Evolutionary conservation across 2,797 vertebrate genomes (phyloP).

Genomic region (Rhinophrynus dorsalis): DNA sequence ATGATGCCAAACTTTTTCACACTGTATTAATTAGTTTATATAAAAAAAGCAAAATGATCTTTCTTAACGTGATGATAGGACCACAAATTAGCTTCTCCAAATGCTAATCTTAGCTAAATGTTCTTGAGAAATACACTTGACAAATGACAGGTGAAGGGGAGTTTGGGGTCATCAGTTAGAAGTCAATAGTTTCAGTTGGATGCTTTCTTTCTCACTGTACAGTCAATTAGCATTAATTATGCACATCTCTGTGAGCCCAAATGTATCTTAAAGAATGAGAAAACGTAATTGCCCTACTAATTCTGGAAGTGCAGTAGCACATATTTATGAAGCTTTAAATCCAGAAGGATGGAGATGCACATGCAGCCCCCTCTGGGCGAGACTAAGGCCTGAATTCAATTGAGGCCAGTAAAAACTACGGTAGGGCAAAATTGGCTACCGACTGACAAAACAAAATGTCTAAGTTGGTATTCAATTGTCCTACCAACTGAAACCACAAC

Average conservation of each 20-base stretch:
- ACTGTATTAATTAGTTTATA: too few relatives aligned
- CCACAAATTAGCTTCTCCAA: not conserved
- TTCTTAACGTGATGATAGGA: too few relatives aligned
- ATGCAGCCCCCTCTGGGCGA: too few relatives aligned
- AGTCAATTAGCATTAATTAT: constrained; percentile 49
- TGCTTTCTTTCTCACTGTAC: constrained; percentile 12
- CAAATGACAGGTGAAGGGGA: constrained; percentile 1
- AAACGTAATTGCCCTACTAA: constrained; percentile 11
- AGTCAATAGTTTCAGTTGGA: constrained; percentile 11
- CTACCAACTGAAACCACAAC: too few relatives aligned
- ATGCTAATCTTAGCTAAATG: not conserved
- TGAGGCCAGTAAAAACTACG: too few relatives aligned
- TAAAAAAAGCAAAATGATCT: too few relatives aligned
- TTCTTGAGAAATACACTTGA: not conserved
- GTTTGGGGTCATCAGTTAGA: constrained; percentile 4
- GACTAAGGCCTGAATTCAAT: too few relatives aligned
- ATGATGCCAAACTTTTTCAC: too few relatives aligned
- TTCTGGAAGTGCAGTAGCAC: not conserved
- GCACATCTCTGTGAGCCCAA: constrained; percentile 29
- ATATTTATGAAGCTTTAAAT: constrained; percentile 11
- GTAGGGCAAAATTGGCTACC: too few relatives aligned
- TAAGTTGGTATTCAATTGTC: too few relatives aligned
- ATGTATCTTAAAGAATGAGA: constrained; percentile 34
- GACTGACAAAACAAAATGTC: too few relatives aligned
- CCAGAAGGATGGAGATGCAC: constrained; percentile 5